These are phyloP conservation scores for Hirudo medicinalis DNA, from an alignment of 1,140 invertebrate genomes.

Conservation along the genomic window DNA sequence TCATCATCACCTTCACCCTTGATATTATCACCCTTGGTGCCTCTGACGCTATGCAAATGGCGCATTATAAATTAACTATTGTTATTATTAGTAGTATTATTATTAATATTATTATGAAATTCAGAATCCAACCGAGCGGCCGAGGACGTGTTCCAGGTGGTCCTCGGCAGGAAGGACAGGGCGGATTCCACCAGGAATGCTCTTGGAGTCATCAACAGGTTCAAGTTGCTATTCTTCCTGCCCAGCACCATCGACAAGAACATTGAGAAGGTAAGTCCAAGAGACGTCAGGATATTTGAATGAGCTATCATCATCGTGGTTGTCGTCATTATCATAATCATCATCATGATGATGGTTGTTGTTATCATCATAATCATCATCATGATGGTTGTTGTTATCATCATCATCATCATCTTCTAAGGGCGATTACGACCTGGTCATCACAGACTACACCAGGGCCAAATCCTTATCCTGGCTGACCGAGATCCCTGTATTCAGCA, in stretches of 20 bases:
- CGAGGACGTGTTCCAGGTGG: slow-evolving; percentile 83
- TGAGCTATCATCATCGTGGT: neutral
- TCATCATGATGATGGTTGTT: neutral
- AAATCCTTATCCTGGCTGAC: slow-evolving; percentile 90
- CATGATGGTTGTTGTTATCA: neutral
- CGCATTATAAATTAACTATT: too few relatives aligned
- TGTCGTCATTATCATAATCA: neutral
- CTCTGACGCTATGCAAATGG: too few relatives aligned
- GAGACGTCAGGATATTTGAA: too few relatives aligned
- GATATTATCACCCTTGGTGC: neutral
- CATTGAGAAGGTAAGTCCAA: slow-evolving; percentile 54
- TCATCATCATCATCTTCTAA: slow-evolving; percentile 27
- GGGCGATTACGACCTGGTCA: slow-evolving; percentile 89
- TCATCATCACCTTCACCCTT: too few relatives aligned
- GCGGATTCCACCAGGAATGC: slow-evolving; percentile 91
- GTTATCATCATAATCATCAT: neutral
- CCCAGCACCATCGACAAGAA: slow-evolving; percentile 85
- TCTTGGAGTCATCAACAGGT: slow-evolving; percentile 74
- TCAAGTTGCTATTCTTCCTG: slow-evolving; percentile 81
- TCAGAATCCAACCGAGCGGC: slow-evolving; percentile 76
- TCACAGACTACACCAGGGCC: slow-evolving; percentile 91
- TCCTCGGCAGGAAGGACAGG: slow-evolving; percentile 76
- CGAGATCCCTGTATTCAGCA: slow-evolving; percentile 61
- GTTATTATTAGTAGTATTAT: too few relatives aligned
- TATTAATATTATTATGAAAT: slow-evolving; percentile 29